These are phyloP conservation scores for Drosophila birchii DNA, from an alignment of 2,888 invertebrate genomes.

Conservation along the genomic window DNA sequence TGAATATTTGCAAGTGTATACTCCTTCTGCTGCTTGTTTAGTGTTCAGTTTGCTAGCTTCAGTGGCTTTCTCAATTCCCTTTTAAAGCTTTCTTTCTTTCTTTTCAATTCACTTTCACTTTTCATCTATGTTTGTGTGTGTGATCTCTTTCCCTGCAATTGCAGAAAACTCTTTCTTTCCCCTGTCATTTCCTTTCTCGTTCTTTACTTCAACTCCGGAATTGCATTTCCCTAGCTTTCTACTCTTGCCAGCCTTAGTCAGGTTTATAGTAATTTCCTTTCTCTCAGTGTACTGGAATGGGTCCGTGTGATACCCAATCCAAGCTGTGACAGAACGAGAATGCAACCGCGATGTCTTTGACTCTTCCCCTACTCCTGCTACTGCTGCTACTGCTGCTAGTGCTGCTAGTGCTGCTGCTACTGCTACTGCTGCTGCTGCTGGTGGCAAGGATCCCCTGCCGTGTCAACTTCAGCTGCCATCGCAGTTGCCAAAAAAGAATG, in stretches of 20 bases:
- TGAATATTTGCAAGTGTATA: too few species aligned
- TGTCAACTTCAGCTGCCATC: conserved; percentile 61
- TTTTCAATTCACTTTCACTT: too few species aligned
- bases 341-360: conserved; percentile 48
- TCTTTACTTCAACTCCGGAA: neutral
- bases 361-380: neutral
- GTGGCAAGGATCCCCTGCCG: conserved; percentile 24
- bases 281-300: conserved; percentile 19
- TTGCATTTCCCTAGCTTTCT: neutral
- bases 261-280: neutral
- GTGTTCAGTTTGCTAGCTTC: too few species aligned
- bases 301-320: conserved; percentile 17
- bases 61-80: too few species aligned
- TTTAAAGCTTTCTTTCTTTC: too few species aligned
- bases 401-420: neutral
- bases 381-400: conserved; percentile 1
- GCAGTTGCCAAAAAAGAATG: conserved; percentile 50
- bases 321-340: conserved; percentile 40
- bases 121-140: too few species aligned
- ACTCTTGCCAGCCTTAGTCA: too few species aligned
- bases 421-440: conserved; percentile 9
- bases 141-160: too few species aligned
- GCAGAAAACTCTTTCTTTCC: too few species aligned
- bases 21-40: too few species aligned
- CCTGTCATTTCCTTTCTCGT: too few species aligned